Conservation (phyloP, 2,888 invertebrate genomes). For the Netelia melanura region DNA sequence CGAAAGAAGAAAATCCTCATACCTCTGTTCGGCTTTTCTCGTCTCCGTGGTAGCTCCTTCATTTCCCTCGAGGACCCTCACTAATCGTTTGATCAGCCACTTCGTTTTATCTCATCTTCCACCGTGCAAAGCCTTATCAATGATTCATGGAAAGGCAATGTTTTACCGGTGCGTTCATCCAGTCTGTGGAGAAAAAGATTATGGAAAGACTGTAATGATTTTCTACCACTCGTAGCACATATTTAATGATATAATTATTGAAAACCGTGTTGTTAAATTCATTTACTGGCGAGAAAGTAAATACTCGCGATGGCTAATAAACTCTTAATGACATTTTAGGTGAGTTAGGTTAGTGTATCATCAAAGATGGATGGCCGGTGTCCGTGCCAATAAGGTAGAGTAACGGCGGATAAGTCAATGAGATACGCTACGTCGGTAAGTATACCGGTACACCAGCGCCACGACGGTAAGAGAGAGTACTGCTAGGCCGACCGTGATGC, state of each 20-base stretch:
- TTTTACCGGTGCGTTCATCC: constrained; percentile 17
- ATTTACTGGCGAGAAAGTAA: constrained; percentile 22
- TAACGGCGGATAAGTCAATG: not conserved
- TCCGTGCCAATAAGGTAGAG: constrained; percentile 68
- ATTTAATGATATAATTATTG: not conserved
- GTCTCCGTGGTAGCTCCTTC: not conserved
- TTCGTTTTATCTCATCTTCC: not conserved
- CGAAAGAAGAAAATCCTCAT: not conserved
- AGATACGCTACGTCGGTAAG: too few species aligned
- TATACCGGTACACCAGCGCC: too few species aligned
- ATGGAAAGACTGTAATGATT: not conserved
- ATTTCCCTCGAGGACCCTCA: constrained; percentile 11
- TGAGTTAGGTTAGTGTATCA: too few species aligned
- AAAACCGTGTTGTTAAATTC: not conserved
- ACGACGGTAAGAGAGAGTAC: too few species aligned
- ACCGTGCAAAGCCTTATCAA: constrained; percentile 56
- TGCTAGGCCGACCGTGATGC: too few species aligned
- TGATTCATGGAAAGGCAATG: constrained; percentile 50
- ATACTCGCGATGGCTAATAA: too few species aligned
- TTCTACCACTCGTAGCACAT: not conserved
- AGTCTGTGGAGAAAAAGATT: not conserved
- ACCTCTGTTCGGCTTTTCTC: not conserved
- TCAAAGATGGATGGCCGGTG: not conserved
- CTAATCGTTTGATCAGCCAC: constrained; percentile 27
- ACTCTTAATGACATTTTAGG: not conserved